Conservation (phyloP, 2,888 invertebrate genomes). For the Pseudococcus viburni region DNA sequence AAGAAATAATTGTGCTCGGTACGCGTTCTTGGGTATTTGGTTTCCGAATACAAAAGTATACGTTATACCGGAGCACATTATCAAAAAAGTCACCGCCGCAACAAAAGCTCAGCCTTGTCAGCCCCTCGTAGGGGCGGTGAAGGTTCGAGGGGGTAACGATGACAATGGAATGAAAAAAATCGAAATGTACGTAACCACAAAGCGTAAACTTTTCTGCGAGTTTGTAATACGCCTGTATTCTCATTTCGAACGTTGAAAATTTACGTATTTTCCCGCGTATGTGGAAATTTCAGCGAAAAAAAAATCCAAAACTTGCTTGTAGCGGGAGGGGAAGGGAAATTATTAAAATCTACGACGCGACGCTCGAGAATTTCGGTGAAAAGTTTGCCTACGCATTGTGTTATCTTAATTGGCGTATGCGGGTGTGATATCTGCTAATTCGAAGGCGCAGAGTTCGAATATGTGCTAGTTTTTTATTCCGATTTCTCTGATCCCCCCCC, state of each 20-base stretch:
- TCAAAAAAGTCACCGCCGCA: background rate
- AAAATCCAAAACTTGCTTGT: too few species aligned
- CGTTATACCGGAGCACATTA: background rate
- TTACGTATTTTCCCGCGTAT: background rate
- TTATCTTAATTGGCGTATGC: background rate
- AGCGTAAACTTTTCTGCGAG: slow-evolving; percentile 29
- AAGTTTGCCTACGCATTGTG: background rate
- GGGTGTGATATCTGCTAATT: too few species aligned
- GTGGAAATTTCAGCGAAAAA: background rate
- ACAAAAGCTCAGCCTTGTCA: background rate
- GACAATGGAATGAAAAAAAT: slow-evolving; percentile 18
- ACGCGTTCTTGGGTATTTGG: background rate
- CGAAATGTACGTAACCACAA: slow-evolving; percentile 19
- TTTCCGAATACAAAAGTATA: background rate
- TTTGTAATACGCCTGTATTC: background rate
- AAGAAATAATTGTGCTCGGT: background rate
- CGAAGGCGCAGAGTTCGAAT: too few species aligned
- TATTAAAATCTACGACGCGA: background rate
- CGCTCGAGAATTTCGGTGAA: background rate
- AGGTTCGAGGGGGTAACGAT: background rate
- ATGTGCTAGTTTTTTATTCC: too few species aligned
- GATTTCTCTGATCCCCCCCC: too few species aligned
- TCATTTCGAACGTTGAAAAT: background rate
- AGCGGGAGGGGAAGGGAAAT: background rate
- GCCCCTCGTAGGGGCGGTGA: too few species aligned